Conservation (phyloP, 1,140 invertebrate genomes). For the Ectropis grisescens region DNA sequence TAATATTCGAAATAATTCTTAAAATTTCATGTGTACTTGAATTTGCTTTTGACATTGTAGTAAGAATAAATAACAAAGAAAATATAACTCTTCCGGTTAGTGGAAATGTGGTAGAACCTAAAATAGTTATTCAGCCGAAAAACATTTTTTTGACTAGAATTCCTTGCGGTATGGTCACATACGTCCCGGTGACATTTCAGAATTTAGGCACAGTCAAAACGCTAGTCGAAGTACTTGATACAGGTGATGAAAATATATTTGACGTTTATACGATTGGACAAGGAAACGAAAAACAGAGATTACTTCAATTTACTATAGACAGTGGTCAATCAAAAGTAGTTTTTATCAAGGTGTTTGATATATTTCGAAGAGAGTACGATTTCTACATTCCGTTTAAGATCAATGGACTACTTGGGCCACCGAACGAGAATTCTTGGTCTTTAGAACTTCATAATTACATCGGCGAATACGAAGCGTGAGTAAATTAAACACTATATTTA, state of each 20-base stretch:
- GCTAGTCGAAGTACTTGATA: conserved; percentile 36
- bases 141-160: conserved; percentile 44
- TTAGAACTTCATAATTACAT: conserved; percentile 44
- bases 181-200: conserved; percentile 47
- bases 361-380: conserved; percentile 50
- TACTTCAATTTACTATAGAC: conserved; percentile 37
- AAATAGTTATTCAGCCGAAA: conserved; percentile 46
- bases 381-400: conserved; percentile 58
- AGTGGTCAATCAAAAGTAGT: conserved; percentile 43
- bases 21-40: conserved; percentile 52
- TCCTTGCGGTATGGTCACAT: conserved; percentile 44
- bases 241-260: conserved; percentile 47
- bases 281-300: conserved; percentile 42
- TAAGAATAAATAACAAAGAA: conserved; percentile 64
- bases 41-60: conserved; percentile 41
- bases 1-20: conserved; percentile 37
- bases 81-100: conserved; percentile 43
- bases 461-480: conserved; percentile 42
- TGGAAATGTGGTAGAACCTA: conserved; percentile 52
- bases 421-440: conserved; percentile 25
- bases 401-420: conserved; percentile 48
- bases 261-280: conserved; percentile 35
- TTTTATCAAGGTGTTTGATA: conserved; percentile 46
- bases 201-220: conserved; percentile 34
- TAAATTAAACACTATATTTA: too few species aligned